Evolutionary conservation across 92 coral and sea anemone species (phyloP).

Genomic region (Siderastrea radians): DNA sequence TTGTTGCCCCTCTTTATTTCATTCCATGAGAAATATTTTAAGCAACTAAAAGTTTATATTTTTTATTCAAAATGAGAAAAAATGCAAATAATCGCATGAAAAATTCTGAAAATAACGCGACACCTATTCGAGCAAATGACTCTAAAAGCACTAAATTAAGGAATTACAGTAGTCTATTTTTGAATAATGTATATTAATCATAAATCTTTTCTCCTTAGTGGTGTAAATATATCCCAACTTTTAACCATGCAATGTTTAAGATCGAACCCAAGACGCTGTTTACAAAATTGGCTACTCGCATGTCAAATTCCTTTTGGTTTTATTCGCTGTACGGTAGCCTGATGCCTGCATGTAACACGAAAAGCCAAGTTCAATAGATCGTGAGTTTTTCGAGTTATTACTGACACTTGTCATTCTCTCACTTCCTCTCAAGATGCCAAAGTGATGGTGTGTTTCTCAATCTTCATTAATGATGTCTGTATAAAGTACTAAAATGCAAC

Average conservation of each 20-base stretch:
- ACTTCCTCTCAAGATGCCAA: constrained; percentile 19
- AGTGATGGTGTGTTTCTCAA: not conserved
- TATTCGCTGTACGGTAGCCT: not conserved
- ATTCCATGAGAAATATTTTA: too few relatives aligned
- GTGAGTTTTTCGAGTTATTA: not conserved
- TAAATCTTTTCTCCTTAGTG: not conserved
- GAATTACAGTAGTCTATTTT: not conserved
- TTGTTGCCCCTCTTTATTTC: too few relatives aligned
- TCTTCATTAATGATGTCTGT: constrained; percentile 19
- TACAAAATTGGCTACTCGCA: not conserved
- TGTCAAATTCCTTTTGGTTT: not conserved
- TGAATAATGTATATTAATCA: not conserved
- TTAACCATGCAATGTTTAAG: not conserved
- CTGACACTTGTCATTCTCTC: constrained; percentile 6
- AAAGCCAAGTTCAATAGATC: not conserved
- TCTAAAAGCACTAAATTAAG: not conserved
- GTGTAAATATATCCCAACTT: too few relatives aligned
- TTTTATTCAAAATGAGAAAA: too few relatives aligned
- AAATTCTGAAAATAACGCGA: too few relatives aligned
- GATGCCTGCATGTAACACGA: not conserved
- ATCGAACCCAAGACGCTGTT: not conserved
- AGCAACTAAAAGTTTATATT: too few relatives aligned
- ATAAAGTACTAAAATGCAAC: constrained; percentile 12
- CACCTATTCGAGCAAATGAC: not conserved
- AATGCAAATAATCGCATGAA: too few relatives aligned